A percentile compares a stretch with the other conserved stretches of the same genome.
Conservation (phyloP, 2,113 vertebrate species). For the Stercorarius parasiticus region DNA sequence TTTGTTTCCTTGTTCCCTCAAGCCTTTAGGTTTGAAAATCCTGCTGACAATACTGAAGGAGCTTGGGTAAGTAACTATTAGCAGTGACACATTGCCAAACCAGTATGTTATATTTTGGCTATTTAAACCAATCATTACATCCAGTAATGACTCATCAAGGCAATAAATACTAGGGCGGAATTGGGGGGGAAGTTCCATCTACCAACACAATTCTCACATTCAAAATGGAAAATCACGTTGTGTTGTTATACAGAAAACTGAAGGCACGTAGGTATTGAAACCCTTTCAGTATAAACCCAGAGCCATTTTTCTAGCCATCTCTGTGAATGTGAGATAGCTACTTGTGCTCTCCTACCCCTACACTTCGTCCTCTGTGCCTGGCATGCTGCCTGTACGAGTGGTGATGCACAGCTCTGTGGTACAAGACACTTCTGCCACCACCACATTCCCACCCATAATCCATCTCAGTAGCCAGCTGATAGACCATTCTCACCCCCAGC, state of each 20-base stretch:
- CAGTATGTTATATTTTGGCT: neutral
- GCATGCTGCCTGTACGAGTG: rapidly evolving
- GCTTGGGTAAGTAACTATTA: neutral
- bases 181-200: neutral
- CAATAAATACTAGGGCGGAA: neutral
- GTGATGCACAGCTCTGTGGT: neutral
- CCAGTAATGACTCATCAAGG: neutral
- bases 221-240: neutral
- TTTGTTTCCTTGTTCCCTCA: neutral
- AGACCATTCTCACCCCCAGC: no score
- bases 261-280: neutral
- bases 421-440: neutral
- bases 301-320: no score
- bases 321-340: neutral
- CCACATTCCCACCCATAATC: neutral
- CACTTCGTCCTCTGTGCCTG: neutral
- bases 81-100: neutral
- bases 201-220: neutral
- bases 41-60: neutral
- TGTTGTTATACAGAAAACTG: neutral
- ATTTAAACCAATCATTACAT: neutral
- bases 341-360: neutral
- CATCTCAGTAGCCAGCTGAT: neutral
- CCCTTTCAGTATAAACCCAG: neutral
- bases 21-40: neutral